phyloP scores from a whole-genome alignment of 2,888 invertebrate species.

The Drosophila kuntzei region DNA sequence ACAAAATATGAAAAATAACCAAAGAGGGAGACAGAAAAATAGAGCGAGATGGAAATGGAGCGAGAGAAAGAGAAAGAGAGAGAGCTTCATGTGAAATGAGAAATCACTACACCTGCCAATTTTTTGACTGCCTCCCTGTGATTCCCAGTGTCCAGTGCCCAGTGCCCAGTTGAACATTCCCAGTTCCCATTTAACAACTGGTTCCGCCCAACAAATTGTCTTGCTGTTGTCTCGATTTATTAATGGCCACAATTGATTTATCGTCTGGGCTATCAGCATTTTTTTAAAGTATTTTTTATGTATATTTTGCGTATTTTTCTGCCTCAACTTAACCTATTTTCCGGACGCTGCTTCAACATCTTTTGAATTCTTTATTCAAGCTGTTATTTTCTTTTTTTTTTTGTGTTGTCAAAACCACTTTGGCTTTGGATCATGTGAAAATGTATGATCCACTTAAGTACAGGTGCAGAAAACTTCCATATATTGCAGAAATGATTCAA shows the following conservation, averaged over 20 bases:
- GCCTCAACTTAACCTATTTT: conserved; percentile 62
- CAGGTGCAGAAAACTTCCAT: conserved; percentile 49
- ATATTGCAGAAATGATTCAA: conserved; percentile 17
- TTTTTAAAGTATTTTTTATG: conserved; percentile 10
- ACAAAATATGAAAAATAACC: conserved; percentile 49
- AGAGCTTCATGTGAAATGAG: conserved; percentile 54
- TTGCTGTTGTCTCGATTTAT: conserved; percentile 59
- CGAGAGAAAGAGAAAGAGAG: conserved; percentile 9
- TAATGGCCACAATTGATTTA: conserved; percentile 69
- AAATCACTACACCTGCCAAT: conserved; percentile 69
- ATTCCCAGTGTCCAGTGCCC: conserved; percentile 18
- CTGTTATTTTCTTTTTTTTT: conserved; percentile 1
- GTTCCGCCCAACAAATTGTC: conserved; percentile 47
- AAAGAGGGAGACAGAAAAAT: conserved; percentile 3
- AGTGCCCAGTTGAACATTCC: conserved; percentile 23
- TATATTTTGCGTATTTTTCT: conserved; percentile 1
- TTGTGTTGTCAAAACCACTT: conserved; percentile 27
- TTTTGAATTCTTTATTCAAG: conserved; percentile 32
- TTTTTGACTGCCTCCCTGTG: conserved; percentile 42
- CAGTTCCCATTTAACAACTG: conserved; percentile 47
- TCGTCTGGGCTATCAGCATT: conserved; percentile 45
- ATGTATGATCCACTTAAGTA: conserved; percentile 39
- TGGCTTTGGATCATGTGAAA: conserved; percentile 29
- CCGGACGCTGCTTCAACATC: conserved; percentile 24
- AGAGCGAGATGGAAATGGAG: background rate